phyloP scores from a whole-genome alignment of 2,113 vertebrate species.

The Eira barbara region DNA sequence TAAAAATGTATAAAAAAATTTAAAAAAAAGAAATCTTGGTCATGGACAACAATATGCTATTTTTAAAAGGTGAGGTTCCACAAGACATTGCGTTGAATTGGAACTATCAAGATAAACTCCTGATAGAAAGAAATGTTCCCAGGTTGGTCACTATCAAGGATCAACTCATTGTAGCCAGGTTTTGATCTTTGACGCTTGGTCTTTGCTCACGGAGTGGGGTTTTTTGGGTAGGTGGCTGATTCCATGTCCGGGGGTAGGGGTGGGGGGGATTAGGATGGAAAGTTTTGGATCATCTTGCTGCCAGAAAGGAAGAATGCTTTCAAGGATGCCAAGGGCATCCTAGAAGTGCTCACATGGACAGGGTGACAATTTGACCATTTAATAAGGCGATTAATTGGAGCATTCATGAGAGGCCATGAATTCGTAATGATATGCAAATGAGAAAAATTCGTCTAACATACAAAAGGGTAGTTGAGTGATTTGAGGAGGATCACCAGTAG shows the following conservation, averaged over 20 bases:
- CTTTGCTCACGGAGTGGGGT: neutral
- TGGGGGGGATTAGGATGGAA: neutral
- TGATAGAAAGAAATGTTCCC: neutral
- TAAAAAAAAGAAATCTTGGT: neutral
- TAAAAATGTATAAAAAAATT: too few relatives aligned
- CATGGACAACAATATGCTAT: neutral
- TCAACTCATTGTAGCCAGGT: neutral
- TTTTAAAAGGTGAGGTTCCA: neutral
- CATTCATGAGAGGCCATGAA: neutral
- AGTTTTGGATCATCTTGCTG: neutral
- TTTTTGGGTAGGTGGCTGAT: neutral
- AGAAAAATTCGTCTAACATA: neutral
- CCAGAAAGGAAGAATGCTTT: neutral
- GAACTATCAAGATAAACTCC: neutral
- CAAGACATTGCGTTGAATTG: neutral
- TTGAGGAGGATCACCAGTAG: neutral
- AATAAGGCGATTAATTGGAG: neutral
- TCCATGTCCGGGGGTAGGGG: neutral
- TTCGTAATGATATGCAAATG: neutral
- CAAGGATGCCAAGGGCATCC: neutral
- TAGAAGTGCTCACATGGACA: neutral
- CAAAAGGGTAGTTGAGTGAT: neutral
- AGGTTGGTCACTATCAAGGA: neutral
- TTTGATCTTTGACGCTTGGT: neutral
- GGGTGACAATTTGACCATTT: neutral